Percentiles rank a stretch among this genome's conserved stretches.
Evolutionary conservation across 1,140 invertebrate species (phyloP).

Genomic region (Matsumurasca onukii): DNA sequence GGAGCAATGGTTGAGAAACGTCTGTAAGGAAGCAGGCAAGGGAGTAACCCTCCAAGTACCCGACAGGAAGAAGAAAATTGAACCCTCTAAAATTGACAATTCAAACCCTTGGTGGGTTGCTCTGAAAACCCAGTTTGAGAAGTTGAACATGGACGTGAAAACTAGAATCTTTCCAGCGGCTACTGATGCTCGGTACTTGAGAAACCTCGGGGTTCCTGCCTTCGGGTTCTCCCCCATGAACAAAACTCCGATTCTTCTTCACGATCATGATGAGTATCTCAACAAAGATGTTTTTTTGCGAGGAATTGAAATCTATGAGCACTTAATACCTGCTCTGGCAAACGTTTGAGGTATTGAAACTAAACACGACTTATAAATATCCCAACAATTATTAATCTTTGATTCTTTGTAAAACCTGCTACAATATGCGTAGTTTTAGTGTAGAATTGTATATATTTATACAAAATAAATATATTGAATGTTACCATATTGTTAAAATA

Average conservation of each 20-base stretch:
- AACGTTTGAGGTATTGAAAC: too few species aligned
- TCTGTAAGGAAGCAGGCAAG: slow-evolving; percentile 5
- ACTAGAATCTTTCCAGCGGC: slow-evolving; percentile 75
- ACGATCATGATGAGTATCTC: slow-evolving; percentile 74
- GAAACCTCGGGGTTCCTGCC: slow-evolving; percentile 48
- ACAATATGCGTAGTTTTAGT: too few species aligned
- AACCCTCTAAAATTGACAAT: background rate
- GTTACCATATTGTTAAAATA: too few species aligned
- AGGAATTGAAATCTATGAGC: slow-evolving; percentile 68
- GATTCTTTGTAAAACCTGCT: too few species aligned
- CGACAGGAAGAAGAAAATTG: background rate
- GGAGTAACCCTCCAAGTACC: background rate
- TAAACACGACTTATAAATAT: too few species aligned
- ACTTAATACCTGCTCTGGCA: slow-evolving; percentile 46
- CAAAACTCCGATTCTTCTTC: slow-evolving; percentile 68
- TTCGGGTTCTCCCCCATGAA: slow-evolving; percentile 54
- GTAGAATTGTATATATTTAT: too few species aligned
- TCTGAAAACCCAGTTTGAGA: background rate
- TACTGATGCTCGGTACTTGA: slow-evolving; percentile 73
- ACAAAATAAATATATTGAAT: too few species aligned
- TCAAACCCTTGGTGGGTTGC: slow-evolving; percentile 2
- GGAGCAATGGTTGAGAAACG: slow-evolving; percentile 64
- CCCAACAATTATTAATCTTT: too few species aligned
- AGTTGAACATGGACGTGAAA: slow-evolving; percentile 55
- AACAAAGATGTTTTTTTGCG: slow-evolving; percentile 66